Conservation (phyloP, 2,797 vertebrate species). For the Syngnathus acus region DNA sequence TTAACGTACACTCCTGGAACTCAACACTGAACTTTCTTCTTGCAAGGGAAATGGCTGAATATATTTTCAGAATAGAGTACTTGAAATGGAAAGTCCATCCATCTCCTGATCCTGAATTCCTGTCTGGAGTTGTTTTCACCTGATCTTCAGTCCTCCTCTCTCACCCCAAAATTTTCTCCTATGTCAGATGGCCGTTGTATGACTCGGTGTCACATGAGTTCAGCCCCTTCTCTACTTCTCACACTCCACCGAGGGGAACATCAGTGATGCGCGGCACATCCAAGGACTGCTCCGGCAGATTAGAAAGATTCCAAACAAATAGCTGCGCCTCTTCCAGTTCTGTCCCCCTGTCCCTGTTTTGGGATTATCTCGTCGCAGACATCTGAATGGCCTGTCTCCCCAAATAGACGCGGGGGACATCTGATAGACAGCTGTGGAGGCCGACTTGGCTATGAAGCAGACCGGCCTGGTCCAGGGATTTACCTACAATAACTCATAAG, state of each 20-base stretch:
- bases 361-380: conserved; percentile 61
- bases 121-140: conserved; percentile 6
- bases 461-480: conserved; percentile 43
- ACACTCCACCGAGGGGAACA: conserved; percentile 15
- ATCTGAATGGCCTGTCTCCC: conserved; percentile 59
- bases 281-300: conserved; percentile 32
- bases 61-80: not conserved
- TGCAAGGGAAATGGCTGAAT: not conserved
- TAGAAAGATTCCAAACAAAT: conserved; percentile 56
- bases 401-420: conserved; percentile 60
- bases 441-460: conserved; percentile 34
- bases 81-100: too few species aligned
- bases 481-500: conserved; percentile 24
- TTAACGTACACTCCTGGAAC: not conserved
- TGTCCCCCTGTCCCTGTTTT: conserved; percentile 42
- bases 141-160: not conserved
- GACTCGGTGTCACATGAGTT: conserved; percentile 7
- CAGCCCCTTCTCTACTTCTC: not conserved
- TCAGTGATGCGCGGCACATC: conserved; percentile 16
- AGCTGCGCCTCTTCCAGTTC: conserved; percentile 32
- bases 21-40: not conserved
- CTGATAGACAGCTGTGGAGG: conserved; percentile 58
- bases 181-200: conserved; percentile 8
- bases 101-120: too few species aligned
- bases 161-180: conserved; percentile 11